Evolutionary conservation across 2,888 invertebrate species (phyloP), one percentile per base, ranked within the genome.

Genomic region (Hipparchia semele): DNA sequence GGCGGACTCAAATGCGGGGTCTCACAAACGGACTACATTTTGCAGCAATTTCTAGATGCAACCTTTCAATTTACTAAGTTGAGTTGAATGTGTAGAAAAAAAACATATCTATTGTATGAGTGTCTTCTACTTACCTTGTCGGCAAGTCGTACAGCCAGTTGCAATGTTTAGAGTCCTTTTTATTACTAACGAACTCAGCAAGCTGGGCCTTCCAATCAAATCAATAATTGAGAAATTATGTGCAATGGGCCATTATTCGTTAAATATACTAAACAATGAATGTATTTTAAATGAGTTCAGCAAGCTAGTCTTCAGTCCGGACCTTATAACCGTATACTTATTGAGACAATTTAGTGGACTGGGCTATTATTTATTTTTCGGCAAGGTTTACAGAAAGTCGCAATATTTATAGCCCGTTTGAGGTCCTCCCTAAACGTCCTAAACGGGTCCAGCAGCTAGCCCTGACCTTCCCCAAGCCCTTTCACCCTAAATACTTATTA

Each of bases 401-500:
- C 59, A 39, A 60, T 60, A 58, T 59, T 33, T 59, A 59, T 39
- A 59, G 39, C 59, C 59, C 10, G 33, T 60, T 1, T 60, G 10
- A 33, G 59, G 6, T 33, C 9, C 23, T 58, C 2, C 5, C 54
- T 54, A n/a, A 56, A 13, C 56, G 56, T 56, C 13, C 59, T 10
- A 33, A 60, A 60, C 59, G 39, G 10, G 39, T 60, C 59, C 59
- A 9, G 12, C 59, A 13, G 59, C 74, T 71, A 75, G 72, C 68
- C 78, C 77, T 81, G 81, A 81, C 80, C 81, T 81, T 80, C 76
- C 79, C 64, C 80, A 81, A 80, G 78, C 76, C 75, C 76, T 78
- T 79, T 79, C 76, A 77, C 78, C 79, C 79, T 74, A 71, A 76
- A 75, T 74, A 73, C 75, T 67, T 75, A 75, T 74, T 75, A 74